Base-by-base conservation (phyloP, 2,888 invertebrate species). In the Cybosia mesomella region DNA sequence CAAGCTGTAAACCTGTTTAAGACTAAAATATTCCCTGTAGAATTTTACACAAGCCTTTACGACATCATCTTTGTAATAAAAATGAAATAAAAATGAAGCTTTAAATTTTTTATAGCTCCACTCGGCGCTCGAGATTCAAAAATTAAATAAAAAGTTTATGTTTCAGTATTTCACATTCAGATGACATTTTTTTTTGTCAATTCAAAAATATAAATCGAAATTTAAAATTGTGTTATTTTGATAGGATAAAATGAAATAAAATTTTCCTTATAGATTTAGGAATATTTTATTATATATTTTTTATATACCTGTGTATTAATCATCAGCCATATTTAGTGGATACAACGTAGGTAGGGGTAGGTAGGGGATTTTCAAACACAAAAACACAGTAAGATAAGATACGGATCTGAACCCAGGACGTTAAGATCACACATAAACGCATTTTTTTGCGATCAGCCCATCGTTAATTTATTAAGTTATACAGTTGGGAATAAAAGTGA, bases 81-180 rank as follows among this genome's bases (percentile, higher is more conserved):
- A 74, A 32, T 65, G 57, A 66, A 73, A 77, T 77, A 80, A 82
- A 82, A 80, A 71, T 70, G 64, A 22, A 28, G 72, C 64, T 60
- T 58, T 76, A 80, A 82, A 80, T 72, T 67, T 76, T 81, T 82
- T 82, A 82, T 75, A 28, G 59, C 54, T 34, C 9, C 18, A 53
- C 66, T 61, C 43, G 63, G 53, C 64, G 68, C 61, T 69, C 62
- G 71, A 63, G 74, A 77, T 72, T 76, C 72, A 54, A 65, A 73
- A 80, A 82, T 79, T 73, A 75, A 77, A 81, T 77, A 75, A 79
- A 77, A 82, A 73, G 54, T 82, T 79, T 77, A 75, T 71, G 70
- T 72, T 68, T 75, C 67, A 32, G 61, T 54, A 61, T 73, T 64
- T 68, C 60, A 66, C 71, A 55, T 63, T 70, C 60, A 58, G 67